A percentile compares a stretch with the other conserved stretches of the same genome.
Conservation (phyloP, 2,113 vertebrate genomes). For the Arizona elegans region DNA sequence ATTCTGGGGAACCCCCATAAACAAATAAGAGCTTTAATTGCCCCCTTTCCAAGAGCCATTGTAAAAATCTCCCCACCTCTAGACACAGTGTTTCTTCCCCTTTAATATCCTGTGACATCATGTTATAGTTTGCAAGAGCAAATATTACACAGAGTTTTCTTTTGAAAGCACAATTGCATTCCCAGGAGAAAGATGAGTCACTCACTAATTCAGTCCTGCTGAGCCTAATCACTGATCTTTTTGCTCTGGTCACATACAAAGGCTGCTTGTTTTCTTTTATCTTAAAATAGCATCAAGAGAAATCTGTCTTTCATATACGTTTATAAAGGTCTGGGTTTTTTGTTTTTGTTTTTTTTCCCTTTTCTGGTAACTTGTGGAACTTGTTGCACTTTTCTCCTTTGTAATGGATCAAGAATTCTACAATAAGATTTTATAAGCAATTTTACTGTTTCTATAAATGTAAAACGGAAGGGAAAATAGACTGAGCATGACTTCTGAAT, state of each 20-base stretch:
- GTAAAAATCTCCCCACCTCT: neutral
- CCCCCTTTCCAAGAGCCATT: neutral
- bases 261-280: slow-evolving; percentile 16
- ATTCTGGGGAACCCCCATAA: neutral
- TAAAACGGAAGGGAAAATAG: neutral
- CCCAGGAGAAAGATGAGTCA: slow-evolving; percentile 20
- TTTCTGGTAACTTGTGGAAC: neutral
- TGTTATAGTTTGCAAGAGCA: slow-evolving; percentile 4
- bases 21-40: neutral
- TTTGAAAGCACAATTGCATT: slow-evolving; percentile 2
- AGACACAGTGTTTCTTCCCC: neutral
- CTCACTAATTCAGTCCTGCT: neutral
- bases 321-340: neutral
- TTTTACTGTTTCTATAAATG: neutral
- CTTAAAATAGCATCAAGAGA: neutral
- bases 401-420: neutral
- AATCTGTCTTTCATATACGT: neutral
- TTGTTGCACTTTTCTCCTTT: neutral
- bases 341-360: slow-evolving; percentile 14
- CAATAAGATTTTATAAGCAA: neutral
- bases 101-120: neutral
- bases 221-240: neutral
- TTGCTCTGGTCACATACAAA: neutral
- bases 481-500: neutral
- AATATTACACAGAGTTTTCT: slow-evolving; percentile 12